Evolutionary conservation across 2,888 invertebrate species (phyloP).

Genomic region (Oscheius sp.): DNA sequence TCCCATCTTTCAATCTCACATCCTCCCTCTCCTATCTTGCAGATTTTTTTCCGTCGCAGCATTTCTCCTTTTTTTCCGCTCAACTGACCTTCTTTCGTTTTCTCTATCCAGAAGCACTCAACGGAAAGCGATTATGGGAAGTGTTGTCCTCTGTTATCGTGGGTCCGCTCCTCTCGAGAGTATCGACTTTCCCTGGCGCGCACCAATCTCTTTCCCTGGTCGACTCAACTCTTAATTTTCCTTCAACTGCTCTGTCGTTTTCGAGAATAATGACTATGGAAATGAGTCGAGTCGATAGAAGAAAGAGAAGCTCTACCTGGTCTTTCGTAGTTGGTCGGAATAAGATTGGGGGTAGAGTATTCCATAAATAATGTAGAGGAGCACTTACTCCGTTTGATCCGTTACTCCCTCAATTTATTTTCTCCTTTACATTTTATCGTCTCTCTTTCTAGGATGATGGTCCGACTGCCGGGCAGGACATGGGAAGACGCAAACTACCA

Average conservation of each 20-base stretch:
- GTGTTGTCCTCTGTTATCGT: constrained; percentile 21
- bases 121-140: constrained; percentile 27
- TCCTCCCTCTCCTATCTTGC: not conserved
- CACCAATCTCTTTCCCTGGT: constrained; percentile 16
- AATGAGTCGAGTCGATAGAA: not conserved
- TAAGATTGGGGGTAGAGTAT: too few relatives aligned
- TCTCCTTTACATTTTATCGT: not conserved
- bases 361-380: too few relatives aligned
- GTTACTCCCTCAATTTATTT: not conserved
- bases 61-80: not conserved
- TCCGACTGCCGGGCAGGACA: constrained; percentile 48
- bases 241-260: constrained; percentile 2
- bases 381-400: too few relatives aligned
- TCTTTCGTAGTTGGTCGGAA: not conserved
- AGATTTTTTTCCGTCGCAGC: not conserved
- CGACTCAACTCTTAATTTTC: constrained; percentile 20
- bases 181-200: constrained; percentile 23
- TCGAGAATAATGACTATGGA: not conserved
- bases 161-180: constrained; percentile 14
- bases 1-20: not conserved
- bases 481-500: constrained; percentile 68
- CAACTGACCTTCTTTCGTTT: too few relatives aligned
- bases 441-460: constrained; percentile 54
- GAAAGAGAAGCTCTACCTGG: not conserved
- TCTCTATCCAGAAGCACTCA: not conserved